phyloP scores from a whole-genome alignment of 2,888 invertebrate genomes.

The Phymatocera aterrima region DNA sequence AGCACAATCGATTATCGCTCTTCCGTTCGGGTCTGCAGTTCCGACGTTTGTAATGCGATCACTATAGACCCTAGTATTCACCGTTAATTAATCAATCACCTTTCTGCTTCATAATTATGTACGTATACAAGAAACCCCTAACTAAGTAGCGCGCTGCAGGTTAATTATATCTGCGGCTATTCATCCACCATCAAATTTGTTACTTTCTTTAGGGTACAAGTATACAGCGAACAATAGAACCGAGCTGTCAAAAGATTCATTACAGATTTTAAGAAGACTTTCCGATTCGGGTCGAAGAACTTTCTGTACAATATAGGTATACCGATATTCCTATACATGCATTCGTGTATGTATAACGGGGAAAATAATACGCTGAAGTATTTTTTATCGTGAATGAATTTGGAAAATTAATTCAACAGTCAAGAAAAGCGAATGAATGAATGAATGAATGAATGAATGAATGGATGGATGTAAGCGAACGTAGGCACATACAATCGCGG shows the following conservation, averaged over 20 bases:
- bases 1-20: conserved; percentile 13
- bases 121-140: background rate
- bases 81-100: conserved; percentile 33
- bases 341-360: too few species aligned
- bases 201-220: background rate
- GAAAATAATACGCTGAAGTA: background rate
- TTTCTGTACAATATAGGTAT: too few species aligned
- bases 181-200: conserved; percentile 15
- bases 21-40: background rate
- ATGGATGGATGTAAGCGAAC: background rate
- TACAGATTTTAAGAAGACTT: background rate
- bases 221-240: conserved; percentile 11
- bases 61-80: too few species aligned
- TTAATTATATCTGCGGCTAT: conserved; percentile 31
- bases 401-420: too few species aligned
- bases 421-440: too few species aligned
- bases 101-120: conserved; percentile 16
- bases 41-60: too few species aligned
- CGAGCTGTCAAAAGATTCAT: background rate
- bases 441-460: too few species aligned
- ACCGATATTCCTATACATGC: too few species aligned
- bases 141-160: conserved; percentile 17
- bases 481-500: too few species aligned
- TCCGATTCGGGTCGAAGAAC: background rate
- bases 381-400: too few species aligned